Conservation (phyloP, 2,797 vertebrate species). For the Diplodus puntazzo region DNA sequence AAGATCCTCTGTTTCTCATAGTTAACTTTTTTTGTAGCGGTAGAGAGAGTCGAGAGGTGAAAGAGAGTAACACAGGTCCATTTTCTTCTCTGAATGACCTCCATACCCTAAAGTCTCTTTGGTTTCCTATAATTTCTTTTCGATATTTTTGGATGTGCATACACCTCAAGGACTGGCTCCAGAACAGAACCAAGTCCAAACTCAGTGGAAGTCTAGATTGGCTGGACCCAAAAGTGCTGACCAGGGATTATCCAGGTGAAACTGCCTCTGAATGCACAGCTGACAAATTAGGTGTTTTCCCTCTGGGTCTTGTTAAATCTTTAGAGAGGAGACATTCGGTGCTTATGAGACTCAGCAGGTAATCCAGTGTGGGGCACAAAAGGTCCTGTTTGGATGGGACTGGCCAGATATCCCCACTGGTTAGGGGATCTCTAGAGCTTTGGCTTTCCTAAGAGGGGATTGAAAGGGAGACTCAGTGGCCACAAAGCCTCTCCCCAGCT, state of each 20-base stretch:
- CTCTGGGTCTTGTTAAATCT: constrained; percentile 62
- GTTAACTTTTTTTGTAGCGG: constrained; percentile 25
- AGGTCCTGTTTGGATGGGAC: constrained; percentile 64
- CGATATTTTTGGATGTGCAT: neutral
- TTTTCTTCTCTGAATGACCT: constrained; percentile 1
- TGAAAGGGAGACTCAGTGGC: constrained; percentile 67
- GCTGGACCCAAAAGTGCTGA: constrained; percentile 41
- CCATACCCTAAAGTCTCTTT: constrained; percentile 24
- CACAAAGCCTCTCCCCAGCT: constrained; percentile 50
- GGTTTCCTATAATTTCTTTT: neutral
- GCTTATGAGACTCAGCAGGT: constrained; percentile 65
- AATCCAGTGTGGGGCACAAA: constrained; percentile 56
- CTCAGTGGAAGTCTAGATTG: constrained; percentile 41
- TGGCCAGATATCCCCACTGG: constrained; percentile 61
- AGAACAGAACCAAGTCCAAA: constrained; percentile 24
- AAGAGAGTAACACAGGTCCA: constrained; percentile 16
- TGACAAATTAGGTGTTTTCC: constrained; percentile 57
- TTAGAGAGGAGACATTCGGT: constrained; percentile 65
- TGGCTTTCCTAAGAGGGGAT: constrained; percentile 66
- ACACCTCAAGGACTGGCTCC: constrained; percentile 10
- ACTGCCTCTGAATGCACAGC: constrained; percentile 46
- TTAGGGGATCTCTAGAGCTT: constrained; percentile 69
- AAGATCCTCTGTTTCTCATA: constrained; percentile 1
- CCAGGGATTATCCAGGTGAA: constrained; percentile 42
- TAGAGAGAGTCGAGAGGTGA: constrained; percentile 33